These are phyloP conservation scores for Choloepus hoffmanni DNA, from an alignment of 2,113 vertebrate genomes.

Conservation along the genomic window DNA sequence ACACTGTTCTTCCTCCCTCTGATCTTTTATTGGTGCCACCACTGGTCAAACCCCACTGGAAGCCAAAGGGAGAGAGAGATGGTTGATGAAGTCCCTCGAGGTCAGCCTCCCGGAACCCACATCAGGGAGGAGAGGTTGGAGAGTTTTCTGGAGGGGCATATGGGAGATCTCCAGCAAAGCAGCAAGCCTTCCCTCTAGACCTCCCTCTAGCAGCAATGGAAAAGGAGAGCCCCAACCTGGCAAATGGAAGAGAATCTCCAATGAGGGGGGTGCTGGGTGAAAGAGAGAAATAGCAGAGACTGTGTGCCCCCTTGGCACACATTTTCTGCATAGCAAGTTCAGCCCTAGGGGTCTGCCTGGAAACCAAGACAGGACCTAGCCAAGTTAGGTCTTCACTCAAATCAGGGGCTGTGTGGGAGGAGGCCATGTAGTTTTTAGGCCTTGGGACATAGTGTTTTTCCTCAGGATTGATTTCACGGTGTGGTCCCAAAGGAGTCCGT, in stretches of 20 bases:
- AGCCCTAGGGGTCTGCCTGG: not conserved
- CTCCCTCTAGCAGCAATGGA: not conserved
- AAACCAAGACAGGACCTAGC: not conserved
- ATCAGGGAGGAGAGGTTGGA: not conserved
- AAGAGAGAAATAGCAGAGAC: not conserved
- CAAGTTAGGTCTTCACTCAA: not conserved
- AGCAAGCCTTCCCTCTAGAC: not conserved
- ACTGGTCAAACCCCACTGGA: not conserved
- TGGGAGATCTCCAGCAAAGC: not conserved
- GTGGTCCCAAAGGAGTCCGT: not conserved
- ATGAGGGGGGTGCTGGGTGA: not conserved
- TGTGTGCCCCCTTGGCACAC: too few relatives aligned
- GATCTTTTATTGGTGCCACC: not conserved
- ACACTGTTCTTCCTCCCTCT: too few relatives aligned
- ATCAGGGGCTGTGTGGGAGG: not conserved
- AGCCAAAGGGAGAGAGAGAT: not conserved
- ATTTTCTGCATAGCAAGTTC: not conserved
- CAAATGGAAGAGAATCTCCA: not conserved
- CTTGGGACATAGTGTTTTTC: not conserved
- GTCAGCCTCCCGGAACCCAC: not conserved
- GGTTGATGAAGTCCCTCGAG: not conserved
- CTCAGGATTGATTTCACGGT: not conserved
- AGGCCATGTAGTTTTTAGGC: not conserved
- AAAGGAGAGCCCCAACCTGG: not conserved
- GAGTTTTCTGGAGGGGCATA: not conserved